Evolutionary conservation across 2,797 vertebrate genomes (phyloP).

Genomic region (Hypotaenidia philippensis): DNA sequence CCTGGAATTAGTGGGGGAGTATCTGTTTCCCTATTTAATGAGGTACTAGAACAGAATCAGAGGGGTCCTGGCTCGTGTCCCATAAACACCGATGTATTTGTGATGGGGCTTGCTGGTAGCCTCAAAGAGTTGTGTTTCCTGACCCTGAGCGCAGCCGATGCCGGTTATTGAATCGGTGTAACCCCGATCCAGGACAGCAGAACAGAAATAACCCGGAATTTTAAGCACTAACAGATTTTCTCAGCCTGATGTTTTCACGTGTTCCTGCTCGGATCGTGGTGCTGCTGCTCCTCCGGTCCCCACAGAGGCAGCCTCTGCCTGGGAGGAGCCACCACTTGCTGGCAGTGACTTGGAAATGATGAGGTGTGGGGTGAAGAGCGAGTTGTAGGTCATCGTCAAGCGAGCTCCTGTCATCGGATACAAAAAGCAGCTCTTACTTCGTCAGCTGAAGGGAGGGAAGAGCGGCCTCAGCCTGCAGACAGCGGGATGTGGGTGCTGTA

Average conservation of each 20-base stretch:
- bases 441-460: neutral
- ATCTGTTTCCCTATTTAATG: neutral
- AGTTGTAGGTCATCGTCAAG: neutral
- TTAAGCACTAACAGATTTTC: neutral
- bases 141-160: neutral
- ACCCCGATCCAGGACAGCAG: neutral
- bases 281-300: accelerated
- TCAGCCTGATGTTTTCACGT: accelerated
- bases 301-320: accelerated
- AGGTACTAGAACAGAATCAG: neutral
- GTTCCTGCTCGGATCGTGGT: neutral
- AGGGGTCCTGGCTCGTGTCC: neutral
- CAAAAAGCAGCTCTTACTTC: neutral
- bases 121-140: no score
- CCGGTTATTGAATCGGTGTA: accelerated
- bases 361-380: accelerated
- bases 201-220: neutral
- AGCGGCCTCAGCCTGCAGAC: neutral
- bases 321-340: accelerated
- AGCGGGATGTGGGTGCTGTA: no score
- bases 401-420: accelerated
- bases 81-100: neutral
- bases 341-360: accelerated
- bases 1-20: neutral
- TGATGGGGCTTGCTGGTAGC: neutral